phyloP scores from a whole-genome alignment of 2,113 vertebrate genomes.

The Kryptolebias marmoratus region DNA sequence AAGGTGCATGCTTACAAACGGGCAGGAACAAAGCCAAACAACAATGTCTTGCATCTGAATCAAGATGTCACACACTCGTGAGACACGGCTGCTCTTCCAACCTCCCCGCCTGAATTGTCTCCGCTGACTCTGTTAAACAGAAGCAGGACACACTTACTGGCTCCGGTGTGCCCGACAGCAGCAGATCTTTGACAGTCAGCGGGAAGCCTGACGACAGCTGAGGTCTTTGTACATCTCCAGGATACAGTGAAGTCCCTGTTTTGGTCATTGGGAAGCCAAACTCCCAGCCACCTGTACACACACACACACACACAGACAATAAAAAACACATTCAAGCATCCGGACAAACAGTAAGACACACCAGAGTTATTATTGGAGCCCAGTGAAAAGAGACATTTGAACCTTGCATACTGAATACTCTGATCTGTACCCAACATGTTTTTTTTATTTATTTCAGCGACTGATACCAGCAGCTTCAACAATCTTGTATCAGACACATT shows the following conservation, averaged over 20 bases:
- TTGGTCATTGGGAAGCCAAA: slow-evolving; percentile 61
- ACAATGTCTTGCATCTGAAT: slow-evolving; percentile 2
- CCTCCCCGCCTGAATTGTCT: background rate
- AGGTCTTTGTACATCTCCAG: slow-evolving; percentile 34
- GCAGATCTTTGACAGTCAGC: slow-evolving; percentile 91
- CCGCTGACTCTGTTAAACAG: slow-evolving; percentile 2
- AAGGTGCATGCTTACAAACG: slow-evolving; percentile 1
- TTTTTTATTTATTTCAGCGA: background rate
- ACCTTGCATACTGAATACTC: background rate
- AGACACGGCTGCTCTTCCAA: background rate
- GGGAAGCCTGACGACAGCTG: slow-evolving; percentile 57
- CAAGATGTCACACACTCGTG: background rate
- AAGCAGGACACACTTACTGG: slow-evolving; percentile 74
- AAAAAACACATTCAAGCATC: background rate
- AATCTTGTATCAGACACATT: no score
- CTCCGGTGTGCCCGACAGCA: slow-evolving; percentile 86
- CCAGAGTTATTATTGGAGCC: background rate
- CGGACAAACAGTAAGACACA: background rate
- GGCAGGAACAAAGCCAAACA: slow-evolving; percentile 22
- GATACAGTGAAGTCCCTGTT: slow-evolving; percentile 34
- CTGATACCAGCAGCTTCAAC: no score
- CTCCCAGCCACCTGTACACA: slow-evolving; percentile 84
- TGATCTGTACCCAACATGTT: background rate
- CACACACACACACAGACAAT: slow-evolving; percentile 20
- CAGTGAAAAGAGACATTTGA: background rate